Evolutionary conservation across 2,888 invertebrate species (phyloP).

Genomic region (Drosophila tanythrix): DNA sequence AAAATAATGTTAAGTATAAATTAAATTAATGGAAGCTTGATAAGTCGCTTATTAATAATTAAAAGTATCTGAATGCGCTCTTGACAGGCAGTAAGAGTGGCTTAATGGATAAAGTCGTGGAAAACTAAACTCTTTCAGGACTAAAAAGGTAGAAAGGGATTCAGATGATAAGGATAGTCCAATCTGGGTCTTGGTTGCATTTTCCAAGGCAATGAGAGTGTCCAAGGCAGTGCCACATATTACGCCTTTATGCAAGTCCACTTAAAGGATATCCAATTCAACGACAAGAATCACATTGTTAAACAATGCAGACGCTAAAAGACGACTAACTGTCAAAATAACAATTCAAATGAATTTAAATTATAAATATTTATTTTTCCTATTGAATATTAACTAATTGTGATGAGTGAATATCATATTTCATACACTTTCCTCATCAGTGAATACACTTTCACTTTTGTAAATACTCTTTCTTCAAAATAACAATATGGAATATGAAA

Average conservation of each 20-base stretch:
- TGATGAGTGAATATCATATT: not conserved
- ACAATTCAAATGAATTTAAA: not conserved
- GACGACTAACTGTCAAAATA: not conserved
- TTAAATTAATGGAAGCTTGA: not conserved
- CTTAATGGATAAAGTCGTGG: conserved; percentile 35
- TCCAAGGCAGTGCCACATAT: conserved; percentile 57
- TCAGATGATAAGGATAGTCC: conserved; percentile 57
- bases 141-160: fast-evolving
- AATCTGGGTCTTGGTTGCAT: conserved; percentile 69
- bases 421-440: not conserved
- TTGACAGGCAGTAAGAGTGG: conserved; percentile 25
- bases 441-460: not conserved
- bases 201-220: conserved; percentile 64
- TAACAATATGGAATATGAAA: not conserved
- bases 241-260: conserved; percentile 81
- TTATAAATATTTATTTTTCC: not conserved
- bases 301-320: not conserved
- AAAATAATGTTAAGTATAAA: not conserved
- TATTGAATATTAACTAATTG: not conserved
- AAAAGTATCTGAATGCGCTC: conserved; percentile 42
- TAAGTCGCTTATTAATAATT: conserved; percentile 25
- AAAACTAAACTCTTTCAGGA: conserved; percentile 40
- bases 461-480: not conserved
- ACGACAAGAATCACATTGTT: not conserved
- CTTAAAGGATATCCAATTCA: conserved; percentile 23